Base-by-base conservation (phyloP, 2,797 vertebrate genomes). In the Tauraco hartlaubi region DNA sequence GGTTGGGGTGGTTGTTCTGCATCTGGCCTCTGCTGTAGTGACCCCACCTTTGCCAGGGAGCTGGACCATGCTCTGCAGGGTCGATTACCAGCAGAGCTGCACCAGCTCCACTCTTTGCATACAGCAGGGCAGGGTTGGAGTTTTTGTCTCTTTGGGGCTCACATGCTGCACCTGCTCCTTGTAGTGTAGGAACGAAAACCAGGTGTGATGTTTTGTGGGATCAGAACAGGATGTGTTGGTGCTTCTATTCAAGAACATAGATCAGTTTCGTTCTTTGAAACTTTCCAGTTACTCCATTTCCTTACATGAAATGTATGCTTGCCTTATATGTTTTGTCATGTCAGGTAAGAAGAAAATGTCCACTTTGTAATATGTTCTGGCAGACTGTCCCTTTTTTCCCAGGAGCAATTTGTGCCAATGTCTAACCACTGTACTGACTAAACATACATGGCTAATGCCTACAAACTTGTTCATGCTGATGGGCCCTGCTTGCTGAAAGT, bases 351-450 rank as follows among this genome's bases (percentile, higher is more conserved):
- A 62, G 56, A 49, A 80, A 54, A 68, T 23, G 9, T 63, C 56
- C 3, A 0, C 31, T 55, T 56, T 59, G 78, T 90, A 69, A 49
- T 85, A 48, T 2, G 0, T 84, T 91, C 90, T 92, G 92, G 83
- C 44, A 93, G 56, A 88, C 71, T 78, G 52, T 89, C 79, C 82
- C 63, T 73, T 94, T 25, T 85, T 71, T 59, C 85, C 64, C 92
- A 80, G 95, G 92, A 97, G 64, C 64, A 37, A 55, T 79, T 83
- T 94, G 66, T 74, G 79, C 39, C 62, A 48, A 62, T 81, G 95
- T 91, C 92, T 90, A 76, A 88, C 93, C 94, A 33, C 62, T 90
- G 78, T 93, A 85, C 68, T 82, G 85, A 78, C 66, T 90, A 82
- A 85, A 94, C 76, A 80, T 82, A 59, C 33, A 6, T 12, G 77